Evolutionary conservation across 2,888 invertebrate species (phyloP), one percentile per base, ranked within the genome.

Genomic region (Germaria angustata): DNA sequence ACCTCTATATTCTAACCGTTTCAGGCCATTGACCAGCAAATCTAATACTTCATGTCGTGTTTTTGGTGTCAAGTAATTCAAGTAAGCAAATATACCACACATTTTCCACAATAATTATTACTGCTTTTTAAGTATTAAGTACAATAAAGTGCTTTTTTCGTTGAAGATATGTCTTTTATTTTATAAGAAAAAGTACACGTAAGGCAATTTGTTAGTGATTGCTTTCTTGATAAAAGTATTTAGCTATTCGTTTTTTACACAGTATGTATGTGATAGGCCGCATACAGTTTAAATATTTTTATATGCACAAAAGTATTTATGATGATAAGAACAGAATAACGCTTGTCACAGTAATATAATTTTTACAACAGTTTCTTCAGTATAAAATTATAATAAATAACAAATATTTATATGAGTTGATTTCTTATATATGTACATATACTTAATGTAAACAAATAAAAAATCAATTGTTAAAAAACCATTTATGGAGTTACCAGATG

Each of bases 11-110:
- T 99, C 99, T 89, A 99, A 93, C 78, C 99, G 94, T 91, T 99
- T 98, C 83, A 99, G 92, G 72, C 99, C 99, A 90, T 96, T 97
- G 76, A 99, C 95, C 81, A 99, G 93, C 84, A 98, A 93, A 88
- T 98, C 97, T 87, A 99, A 93, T 88, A 99, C 97, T 92, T 99
- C 99, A 89, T 95, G 94, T 84, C 99, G 94, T 85, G 95, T 96
- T 92, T 97, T 98, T 59, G 99, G 99, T 75, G 98, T 98, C 90
- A 99, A 93, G 92, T 98, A 98, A 92, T 99, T 99, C 89, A 99
- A 94, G 92, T 99, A 99, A 84, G 99, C 99, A 93, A 99, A 99
- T 91, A 99, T 99, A 94, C 99, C 99, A 76, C 85, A 85, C 85
- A 85, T 85, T 68, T 69, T 77, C 36, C 11, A 61, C n/a, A 59